phyloP scores from a whole-genome alignment of 1,140 invertebrate species.

The Aphaenogaster rudis region DNA sequence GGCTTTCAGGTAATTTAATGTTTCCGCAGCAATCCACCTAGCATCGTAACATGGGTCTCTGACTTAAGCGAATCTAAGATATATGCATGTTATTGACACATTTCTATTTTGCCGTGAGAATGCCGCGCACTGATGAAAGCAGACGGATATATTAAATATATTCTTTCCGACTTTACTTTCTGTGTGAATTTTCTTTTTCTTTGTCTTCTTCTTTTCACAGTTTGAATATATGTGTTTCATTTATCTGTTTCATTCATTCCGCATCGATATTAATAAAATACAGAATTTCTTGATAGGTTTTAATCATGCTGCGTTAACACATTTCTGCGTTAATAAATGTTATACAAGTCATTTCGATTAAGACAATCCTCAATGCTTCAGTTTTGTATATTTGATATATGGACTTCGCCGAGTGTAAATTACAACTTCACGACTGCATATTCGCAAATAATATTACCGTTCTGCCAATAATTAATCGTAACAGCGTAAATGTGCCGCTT shows the following conservation, averaged over 20 bases:
- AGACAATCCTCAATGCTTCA: neutral
- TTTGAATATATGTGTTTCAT: neutral
- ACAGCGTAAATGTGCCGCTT: neutral
- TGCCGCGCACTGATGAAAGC: neutral
- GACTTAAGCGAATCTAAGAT: slow-evolving; percentile 46
- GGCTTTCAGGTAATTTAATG: slow-evolving; percentile 73
- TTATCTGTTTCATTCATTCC: neutral
- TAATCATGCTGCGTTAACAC: neutral
- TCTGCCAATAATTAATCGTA: slow-evolving; percentile 1
- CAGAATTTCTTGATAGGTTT: neutral
- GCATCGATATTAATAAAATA: neutral
- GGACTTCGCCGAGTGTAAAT: slow-evolving; percentile 7
- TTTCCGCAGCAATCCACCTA: slow-evolving; percentile 73
- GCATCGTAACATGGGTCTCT: slow-evolving; percentile 38
- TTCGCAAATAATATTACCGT: slow-evolving; percentile 22
- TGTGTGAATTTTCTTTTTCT: neutral
- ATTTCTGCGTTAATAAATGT: neutral
- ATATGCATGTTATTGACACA: neutral
- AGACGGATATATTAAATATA: slow-evolving; percentile 1
- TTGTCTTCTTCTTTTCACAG: neutral
- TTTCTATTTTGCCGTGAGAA: neutral
- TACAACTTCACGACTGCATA: slow-evolving; percentile 7
- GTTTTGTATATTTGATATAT: neutral
- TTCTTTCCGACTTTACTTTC: neutral
- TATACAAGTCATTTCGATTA: neutral